These are phyloP conservation scores for Polymixis lichenea DNA, from an alignment of 2,888 invertebrate genomes.

Conservation along the genomic window DNA sequence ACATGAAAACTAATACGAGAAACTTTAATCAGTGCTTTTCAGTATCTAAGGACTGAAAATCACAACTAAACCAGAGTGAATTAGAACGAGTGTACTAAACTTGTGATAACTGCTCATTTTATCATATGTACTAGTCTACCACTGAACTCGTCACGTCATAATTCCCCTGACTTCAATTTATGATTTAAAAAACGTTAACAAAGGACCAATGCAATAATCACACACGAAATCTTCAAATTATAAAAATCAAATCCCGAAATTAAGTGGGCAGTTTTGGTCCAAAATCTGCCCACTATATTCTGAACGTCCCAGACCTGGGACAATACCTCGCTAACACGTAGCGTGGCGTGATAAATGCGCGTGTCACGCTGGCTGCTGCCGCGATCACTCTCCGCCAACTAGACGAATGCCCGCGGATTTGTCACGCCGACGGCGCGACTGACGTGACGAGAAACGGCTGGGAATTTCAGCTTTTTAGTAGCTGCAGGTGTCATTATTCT, in stretches of 20 bases:
- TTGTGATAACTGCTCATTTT: too few relatives aligned
- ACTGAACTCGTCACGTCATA: too few relatives aligned
- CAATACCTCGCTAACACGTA: slow-evolving; percentile 60
- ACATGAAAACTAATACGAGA: too few relatives aligned
- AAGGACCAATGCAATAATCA: neutral
- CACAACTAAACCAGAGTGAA: too few relatives aligned
- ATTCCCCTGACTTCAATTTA: too few relatives aligned
- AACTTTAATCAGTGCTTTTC: too few relatives aligned
- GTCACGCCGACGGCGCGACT: slow-evolving; percentile 65
- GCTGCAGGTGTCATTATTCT: slow-evolving; percentile 50
- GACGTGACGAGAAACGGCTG: slow-evolving; percentile 61
- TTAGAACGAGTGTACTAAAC: too few relatives aligned
- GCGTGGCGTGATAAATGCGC: slow-evolving; percentile 67
- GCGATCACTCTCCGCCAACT: slow-evolving; percentile 70
- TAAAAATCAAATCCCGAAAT: neutral
- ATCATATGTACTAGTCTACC: too few relatives aligned
- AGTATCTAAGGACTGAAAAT: too few relatives aligned
- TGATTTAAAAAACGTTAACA: too few relatives aligned
- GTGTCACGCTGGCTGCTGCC: slow-evolving; percentile 68
- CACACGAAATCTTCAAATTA: neutral
- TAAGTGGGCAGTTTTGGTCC: neutral
- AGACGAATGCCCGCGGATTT: slow-evolving; percentile 72
- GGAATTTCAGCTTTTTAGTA: slow-evolving; percentile 59
- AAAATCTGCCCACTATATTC: slow-evolving; percentile 28
- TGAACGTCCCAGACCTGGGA: slow-evolving; percentile 58